phyloP scores from a whole-genome alignment of 2,113 vertebrate genomes.

The Grantiella picta region DNA sequence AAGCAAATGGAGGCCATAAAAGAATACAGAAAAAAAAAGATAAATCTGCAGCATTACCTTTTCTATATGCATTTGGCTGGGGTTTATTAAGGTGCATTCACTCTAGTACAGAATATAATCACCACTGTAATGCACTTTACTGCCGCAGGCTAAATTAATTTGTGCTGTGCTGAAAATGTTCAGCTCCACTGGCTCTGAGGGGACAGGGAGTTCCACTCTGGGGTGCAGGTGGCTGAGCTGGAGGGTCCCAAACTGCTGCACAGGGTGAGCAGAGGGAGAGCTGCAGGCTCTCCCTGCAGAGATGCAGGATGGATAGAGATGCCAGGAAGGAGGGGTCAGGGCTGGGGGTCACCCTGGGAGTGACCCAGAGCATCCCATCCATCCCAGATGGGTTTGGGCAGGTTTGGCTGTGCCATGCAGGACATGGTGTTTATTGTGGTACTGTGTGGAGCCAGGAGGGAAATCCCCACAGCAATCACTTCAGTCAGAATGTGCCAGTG shows the following conservation, averaged over 20 bases:
- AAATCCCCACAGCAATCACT: not conserved
- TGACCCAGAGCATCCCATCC: accelerated
- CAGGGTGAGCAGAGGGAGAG: not conserved
- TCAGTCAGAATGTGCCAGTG: not conserved
- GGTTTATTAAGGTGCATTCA: conserved; percentile 9
- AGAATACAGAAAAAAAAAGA: conserved; percentile 16
- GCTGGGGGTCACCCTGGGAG: not conserved
- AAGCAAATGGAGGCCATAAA: conserved; percentile 43
- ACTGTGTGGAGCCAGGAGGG: too few relatives aligned
- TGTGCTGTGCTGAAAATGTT: not conserved
- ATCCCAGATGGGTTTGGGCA: too few relatives aligned
- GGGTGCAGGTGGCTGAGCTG: not conserved
- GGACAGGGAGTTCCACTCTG: not conserved
- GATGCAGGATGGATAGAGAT: accelerated
- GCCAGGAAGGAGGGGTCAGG: not conserved
- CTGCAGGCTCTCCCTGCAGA: too few relatives aligned
- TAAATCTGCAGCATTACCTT: conserved; percentile 25
- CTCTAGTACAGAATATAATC: not conserved
- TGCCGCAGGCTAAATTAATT: conserved; percentile 1
- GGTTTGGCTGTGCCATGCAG: not conserved
- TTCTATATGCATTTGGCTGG: conserved; percentile 17
- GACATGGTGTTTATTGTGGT: not conserved
- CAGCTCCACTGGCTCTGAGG: not conserved
- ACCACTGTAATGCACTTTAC: conserved; percentile 10
- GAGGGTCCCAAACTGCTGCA: not conserved